These are phyloP conservation scores for Petaurus breviceps DNA, from an alignment of 2,113 vertebrate species.

Conservation along the genomic window DNA sequence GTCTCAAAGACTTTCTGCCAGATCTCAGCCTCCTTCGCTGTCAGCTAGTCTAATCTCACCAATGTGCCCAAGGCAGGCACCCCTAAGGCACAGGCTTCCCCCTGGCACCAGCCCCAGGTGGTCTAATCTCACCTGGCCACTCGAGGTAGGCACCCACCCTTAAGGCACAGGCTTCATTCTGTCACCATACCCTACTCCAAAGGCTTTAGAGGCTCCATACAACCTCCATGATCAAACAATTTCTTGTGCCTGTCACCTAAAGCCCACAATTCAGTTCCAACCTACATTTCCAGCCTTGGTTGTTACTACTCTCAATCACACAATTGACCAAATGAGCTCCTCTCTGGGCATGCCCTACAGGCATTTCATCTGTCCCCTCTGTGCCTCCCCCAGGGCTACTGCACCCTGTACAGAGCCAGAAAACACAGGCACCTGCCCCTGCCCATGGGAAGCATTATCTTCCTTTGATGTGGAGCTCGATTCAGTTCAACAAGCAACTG, in stretches of 20 bases:
- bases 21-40: background rate
- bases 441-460: background rate
- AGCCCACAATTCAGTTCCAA: background rate
- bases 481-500: background rate
- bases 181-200: background rate
- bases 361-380: background rate
- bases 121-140: background rate
- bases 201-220: background rate
- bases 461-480: background rate
- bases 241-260: background rate
- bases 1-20: background rate
- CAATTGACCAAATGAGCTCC: background rate
- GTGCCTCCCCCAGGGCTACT: no score
- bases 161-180: background rate
- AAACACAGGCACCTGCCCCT: background rate
- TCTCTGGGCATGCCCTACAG: background rate
- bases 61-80: no score
- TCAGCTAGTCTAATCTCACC: background rate
- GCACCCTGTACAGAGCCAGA: background rate
- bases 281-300: background rate
- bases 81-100: no score
- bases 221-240: background rate
- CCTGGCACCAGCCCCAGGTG: no score
- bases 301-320: background rate
- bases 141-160: background rate